phyloP scores from a whole-genome alignment of 2,888 invertebrate species.

The Ormia ochracea region DNA sequence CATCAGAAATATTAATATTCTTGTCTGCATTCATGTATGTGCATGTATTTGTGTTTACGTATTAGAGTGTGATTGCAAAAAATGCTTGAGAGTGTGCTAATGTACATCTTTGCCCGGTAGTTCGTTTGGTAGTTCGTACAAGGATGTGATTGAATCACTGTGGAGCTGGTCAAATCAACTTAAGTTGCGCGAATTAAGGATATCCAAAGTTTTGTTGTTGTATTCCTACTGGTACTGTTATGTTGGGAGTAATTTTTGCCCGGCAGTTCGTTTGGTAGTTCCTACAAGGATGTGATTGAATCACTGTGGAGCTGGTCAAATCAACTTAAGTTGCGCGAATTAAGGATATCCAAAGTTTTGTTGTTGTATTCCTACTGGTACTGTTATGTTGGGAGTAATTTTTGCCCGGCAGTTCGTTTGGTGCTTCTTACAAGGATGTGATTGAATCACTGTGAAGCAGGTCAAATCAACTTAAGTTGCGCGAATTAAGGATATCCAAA shows the following conservation, averaged over 20 bases:
- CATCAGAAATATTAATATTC: slow-evolving; percentile 40
- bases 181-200: too few species aligned
- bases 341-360: too few species aligned
- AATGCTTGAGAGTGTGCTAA: neutral
- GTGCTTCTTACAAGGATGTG: neutral
- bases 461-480: too few species aligned
- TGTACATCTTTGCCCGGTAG: neutral
- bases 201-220: too few species aligned
- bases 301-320: neutral
- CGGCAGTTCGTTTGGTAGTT: neutral
- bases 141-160: neutral
- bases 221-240: too few species aligned
- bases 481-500: too few species aligned
- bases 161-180: neutral
- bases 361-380: too few species aligned
- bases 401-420: neutral
- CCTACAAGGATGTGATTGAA: neutral
- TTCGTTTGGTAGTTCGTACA: neutral
- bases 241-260: too few species aligned
- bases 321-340: too few species aligned
- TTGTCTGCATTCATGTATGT: neutral
- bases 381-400: too few species aligned
- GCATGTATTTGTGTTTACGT: neutral
- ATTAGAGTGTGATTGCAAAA: slow-evolving; percentile 39
- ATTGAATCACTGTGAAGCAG: neutral